These are phyloP conservation scores for Drosophila navojoa DNA, from an alignment of 1,140 invertebrate genomes.

Conservation along the genomic window DNA sequence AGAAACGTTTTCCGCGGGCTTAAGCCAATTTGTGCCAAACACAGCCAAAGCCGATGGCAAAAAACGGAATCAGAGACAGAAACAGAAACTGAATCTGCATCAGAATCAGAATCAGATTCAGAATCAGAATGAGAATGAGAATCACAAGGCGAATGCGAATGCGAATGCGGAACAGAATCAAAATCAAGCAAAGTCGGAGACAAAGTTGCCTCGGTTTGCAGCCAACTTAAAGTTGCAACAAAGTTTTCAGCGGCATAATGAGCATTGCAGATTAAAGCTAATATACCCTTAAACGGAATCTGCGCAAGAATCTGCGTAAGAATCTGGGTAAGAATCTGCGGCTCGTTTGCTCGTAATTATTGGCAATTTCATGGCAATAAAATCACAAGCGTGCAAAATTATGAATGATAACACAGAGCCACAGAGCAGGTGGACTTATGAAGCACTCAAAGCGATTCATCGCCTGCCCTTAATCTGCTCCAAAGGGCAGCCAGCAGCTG, in stretches of 20 bases:
- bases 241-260: conserved; percentile 59
- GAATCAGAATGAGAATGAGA: conserved; percentile 11
- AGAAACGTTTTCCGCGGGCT: conserved; percentile 75
- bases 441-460: conserved; percentile 14
- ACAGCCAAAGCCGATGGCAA: conserved; percentile 48
- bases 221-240: conserved; percentile 68
- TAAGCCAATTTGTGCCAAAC: conserved; percentile 79
- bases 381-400: conserved; percentile 80
- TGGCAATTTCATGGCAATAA: conserved; percentile 81
- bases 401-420: conserved; percentile 63
- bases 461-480: conserved; percentile 37
- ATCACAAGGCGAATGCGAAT: conserved; percentile 20
- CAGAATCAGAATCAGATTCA: conserved; percentile 7
- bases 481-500: conserved; percentile 17
- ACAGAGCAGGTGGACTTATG: conserved; percentile 38
- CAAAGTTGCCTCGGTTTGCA: conserved; percentile 1
- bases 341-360: conserved; percentile 68
- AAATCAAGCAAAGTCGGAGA: conserved; percentile 9
- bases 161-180: background rate
- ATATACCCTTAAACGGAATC: conserved; percentile 42
- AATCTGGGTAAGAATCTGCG: conserved; percentile 20
- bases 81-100: conserved; percentile 15
- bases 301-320: conserved; percentile 2
- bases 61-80: conserved; percentile 12
- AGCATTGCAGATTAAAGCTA: conserved; percentile 43